These are phyloP conservation scores for Neotoxoptera formosana DNA, from an alignment of 1,140 invertebrate species.

Conservation along the genomic window DNA sequence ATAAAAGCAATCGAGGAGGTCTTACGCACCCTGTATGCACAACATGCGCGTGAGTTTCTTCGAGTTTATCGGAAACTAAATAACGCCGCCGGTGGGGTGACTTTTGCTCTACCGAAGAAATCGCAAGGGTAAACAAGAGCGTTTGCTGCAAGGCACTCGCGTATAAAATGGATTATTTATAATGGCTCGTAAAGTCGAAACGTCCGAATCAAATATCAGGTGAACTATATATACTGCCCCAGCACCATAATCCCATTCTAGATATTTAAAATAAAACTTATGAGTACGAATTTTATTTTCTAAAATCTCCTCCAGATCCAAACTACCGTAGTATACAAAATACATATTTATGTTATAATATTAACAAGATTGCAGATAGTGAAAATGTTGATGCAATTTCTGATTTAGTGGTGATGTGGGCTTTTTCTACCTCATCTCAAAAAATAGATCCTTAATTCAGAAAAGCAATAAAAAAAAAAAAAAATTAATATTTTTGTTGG, in stretches of 20 bases:
- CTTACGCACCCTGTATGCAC: neutral
- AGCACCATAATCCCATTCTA: neutral
- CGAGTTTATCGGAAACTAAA: slow-evolving; percentile 22
- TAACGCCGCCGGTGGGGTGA: slow-evolving; percentile 29
- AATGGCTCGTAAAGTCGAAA: neutral
- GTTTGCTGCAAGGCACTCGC: neutral
- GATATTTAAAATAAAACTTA: neutral
- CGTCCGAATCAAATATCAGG: slow-evolving; percentile 12
- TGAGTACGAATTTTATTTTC: neutral
- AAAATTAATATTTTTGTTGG: neutral
- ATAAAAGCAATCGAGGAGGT: neutral
- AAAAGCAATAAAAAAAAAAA: neutral
- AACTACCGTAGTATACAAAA: neutral
- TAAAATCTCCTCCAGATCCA: neutral
- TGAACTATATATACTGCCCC: neutral
- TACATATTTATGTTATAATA: neutral
- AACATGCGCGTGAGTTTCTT: neutral
- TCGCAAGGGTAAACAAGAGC: neutral
- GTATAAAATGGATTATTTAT: slow-evolving; percentile 36
- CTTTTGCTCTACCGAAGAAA: slow-evolving; percentile 30
- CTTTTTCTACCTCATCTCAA: neutral
- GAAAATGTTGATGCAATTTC: neutral
- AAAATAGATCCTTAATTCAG: too few species aligned
- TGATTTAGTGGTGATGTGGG: neutral
- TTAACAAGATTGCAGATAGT: neutral